Percentiles rank a stretch among this genome's conserved stretches.
These are phyloP conservation scores for Telmatherina bonti DNA, from an alignment of 2,797 vertebrate species.

Conservation along the genomic window DNA sequence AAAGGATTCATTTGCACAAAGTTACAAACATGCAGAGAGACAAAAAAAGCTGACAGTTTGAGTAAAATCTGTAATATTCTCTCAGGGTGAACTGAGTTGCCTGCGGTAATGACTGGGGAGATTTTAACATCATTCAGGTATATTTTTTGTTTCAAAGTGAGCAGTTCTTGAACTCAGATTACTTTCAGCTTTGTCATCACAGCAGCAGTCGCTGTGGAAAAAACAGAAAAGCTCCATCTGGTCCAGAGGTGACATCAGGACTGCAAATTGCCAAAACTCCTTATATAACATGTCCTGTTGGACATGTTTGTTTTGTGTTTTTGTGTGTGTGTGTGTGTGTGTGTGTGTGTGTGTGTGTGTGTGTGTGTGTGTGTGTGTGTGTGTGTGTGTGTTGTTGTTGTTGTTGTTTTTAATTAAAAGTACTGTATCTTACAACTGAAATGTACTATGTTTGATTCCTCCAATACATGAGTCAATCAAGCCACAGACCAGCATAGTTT, in stretches of 20 bases:
- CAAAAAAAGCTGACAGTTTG: neutral
- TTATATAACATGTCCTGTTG: neutral
- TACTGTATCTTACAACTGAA: neutral
- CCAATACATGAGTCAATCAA: neutral
- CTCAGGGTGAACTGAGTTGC: neutral
- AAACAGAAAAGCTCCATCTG: neutral
- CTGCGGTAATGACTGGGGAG: neutral
- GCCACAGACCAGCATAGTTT: neutral
- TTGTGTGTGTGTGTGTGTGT: too few species aligned
- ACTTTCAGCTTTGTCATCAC: neutral
- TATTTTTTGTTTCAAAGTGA: neutral
- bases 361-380: too few species aligned
- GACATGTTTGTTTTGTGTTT: too few species aligned
- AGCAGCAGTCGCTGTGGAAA: neutral
- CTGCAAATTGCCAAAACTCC: neutral
- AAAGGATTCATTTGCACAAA: slow-evolving; percentile 12
- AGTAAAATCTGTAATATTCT: neutral
- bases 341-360: too few species aligned
- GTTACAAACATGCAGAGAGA: neutral
- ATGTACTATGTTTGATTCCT: neutral
- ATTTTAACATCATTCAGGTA: neutral
- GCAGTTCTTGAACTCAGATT: neutral
- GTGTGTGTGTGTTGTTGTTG: too few species aligned
- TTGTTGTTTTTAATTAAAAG: neutral
- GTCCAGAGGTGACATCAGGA: slow-evolving; percentile 1